Percentiles rank a stretch among this genome's conserved stretches.
phyloP scores from a whole-genome alignment of 2,113 vertebrate genomes.

The Numenius arquata region DNA sequence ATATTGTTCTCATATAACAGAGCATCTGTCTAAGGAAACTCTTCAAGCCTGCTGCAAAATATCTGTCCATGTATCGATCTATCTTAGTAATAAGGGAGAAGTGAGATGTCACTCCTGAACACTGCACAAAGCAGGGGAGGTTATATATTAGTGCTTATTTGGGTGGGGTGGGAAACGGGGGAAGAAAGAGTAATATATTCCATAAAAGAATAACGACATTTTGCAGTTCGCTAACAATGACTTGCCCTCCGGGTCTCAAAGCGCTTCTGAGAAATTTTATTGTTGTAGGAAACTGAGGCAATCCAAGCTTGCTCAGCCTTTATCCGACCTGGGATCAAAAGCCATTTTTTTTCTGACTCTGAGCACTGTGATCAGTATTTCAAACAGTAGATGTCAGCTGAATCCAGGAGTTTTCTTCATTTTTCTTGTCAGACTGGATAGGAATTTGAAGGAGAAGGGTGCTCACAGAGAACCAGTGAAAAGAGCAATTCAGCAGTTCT shows the following conservation, averaged over 20 bases:
- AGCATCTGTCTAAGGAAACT: constrained; percentile 38
- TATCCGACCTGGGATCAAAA: not conserved
- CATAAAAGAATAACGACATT: not conserved
- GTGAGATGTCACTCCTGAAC: not conserved
- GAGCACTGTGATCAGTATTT: not conserved
- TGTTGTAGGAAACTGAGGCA: constrained; percentile 21
- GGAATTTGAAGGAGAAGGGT: constrained; percentile 10
- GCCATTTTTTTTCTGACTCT: not conserved
- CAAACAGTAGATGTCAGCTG: not conserved
- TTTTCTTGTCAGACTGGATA: not conserved
- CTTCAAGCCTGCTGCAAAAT: constrained; percentile 61
- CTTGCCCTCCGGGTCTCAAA: not conserved
- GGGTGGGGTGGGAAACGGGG: not conserved
- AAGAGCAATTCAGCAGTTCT: not conserved
- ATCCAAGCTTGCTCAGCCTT: not conserved
- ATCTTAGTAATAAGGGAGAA: not conserved
- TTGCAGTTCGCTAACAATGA: not conserved
- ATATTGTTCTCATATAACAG: constrained; percentile 43
- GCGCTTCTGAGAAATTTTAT: not conserved
- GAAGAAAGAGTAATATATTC: not conserved
- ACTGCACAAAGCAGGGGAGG: not conserved
- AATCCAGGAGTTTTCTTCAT: not conserved
- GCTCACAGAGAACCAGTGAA: not conserved
- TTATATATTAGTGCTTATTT: not conserved
- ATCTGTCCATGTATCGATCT: not conserved